Conservation (phyloP, 2,888 invertebrate species). For the Lasioglossum oenotherae region DNA sequence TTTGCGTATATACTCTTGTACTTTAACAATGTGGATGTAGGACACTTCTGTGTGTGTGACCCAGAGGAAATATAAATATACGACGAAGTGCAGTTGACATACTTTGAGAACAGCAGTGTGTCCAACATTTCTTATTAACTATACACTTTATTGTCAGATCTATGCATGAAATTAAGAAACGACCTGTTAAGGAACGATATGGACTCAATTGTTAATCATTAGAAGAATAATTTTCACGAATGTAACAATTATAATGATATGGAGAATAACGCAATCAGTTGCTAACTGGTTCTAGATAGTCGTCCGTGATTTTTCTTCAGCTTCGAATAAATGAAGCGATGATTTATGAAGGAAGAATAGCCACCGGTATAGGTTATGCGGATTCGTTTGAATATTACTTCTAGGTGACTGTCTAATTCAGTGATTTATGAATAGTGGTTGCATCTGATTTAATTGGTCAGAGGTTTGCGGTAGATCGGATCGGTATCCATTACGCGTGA, state of each 20-base stretch:
- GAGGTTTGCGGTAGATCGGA: not conserved
- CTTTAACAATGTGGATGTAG: too few species aligned
- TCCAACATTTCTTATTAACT: not conserved
- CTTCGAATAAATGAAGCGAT: not conserved
- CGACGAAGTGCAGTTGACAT: not conserved
- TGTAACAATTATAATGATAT: not conserved
- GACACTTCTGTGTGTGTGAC: not conserved
- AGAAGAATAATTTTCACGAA: not conserved
- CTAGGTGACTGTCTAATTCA: not conserved
- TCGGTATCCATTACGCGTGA: conserved; percentile 11
- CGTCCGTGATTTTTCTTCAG: not conserved
- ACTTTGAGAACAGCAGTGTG: not conserved
- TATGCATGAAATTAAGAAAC: not conserved
- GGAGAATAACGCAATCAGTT: not conserved
- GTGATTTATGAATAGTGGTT: not conserved
- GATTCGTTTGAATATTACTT: not conserved
- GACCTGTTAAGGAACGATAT: not conserved
- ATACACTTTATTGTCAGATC: not conserved
- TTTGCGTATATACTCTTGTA: not conserved
- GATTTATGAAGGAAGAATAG: conserved; percentile 14
- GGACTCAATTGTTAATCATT: not conserved
- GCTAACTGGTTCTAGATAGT: not conserved
- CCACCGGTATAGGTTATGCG: not conserved
- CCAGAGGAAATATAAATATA: not conserved
- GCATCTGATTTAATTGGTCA: conserved; percentile 3